Base-by-base conservation (phyloP, 92 coral and sea anemone genomes). In the Pocillopora grandis region DNA sequence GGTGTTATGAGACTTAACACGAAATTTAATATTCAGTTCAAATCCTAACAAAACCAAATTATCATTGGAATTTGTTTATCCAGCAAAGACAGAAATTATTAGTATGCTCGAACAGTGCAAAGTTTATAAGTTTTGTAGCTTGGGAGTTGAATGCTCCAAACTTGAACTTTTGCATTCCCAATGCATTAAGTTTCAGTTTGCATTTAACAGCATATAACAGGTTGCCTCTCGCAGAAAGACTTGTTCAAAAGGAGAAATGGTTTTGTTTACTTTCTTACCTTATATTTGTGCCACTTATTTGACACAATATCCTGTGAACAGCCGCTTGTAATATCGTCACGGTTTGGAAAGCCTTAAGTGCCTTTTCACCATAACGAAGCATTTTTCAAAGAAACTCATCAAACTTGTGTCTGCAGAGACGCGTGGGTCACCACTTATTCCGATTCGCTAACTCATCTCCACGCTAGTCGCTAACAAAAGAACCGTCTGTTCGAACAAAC, bases 221-320 rank as follows among this genome's bases (percentile, higher is more conserved):
- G 52, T 42, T 42, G 52, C 52, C 8, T 42, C 52, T 42, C 52
- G 52, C 52, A 42, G 5, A 3, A 42, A 42, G 8, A 42, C 52
- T 3, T 42, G 8, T 42, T 42, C 52, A 42, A 42, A 7, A 10
- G 2, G 18, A 13, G 73, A 48, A n/a, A 35, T 33, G 12, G 31
- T 19, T 3, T 9, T 81, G 27, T 81, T 81, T 59, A 71, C 85
- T 16, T 5, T 16, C 85, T 65, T 75, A 73, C 86, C 86, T 73
- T 62, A 21, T 23, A 15, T n/a, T 36, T 62, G 14, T 13, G 15
- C 21, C 52, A 19, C 68, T 72, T 60, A 77, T 73, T 58, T 42
- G 79, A 33, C 71, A 0, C 71, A 4, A 37, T 37, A 42, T 69
- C 60, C 62, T 31, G 2, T 66, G 17, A 21, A 59, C 16, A 68